These are phyloP conservation scores for Monopterus albus DNA, from an alignment of 2,113 vertebrate genomes.

Conservation along the genomic window DNA sequence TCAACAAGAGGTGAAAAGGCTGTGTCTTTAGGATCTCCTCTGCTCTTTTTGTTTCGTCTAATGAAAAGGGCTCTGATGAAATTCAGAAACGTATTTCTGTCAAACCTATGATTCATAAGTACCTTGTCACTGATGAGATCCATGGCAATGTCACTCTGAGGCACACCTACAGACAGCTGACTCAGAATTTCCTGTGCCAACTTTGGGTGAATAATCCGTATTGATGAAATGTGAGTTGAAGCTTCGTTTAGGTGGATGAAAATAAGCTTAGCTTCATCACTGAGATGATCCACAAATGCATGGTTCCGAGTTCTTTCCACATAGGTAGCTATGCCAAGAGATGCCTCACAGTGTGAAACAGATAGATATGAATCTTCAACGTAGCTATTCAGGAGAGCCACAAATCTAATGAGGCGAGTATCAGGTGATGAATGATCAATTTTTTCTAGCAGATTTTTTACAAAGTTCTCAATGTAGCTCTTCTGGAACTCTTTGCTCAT, in stretches of 20 bases:
- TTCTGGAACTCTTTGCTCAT: conserved; percentile 74
- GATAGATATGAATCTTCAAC: conserved; percentile 73
- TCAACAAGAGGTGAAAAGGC: no score
- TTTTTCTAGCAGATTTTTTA: no score
- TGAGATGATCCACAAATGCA: conserved; percentile 72
- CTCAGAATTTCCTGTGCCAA: conserved; percentile 81
- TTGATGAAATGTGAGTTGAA: no score
- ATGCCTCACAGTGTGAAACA: conserved; percentile 80
- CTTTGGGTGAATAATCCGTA: conserved; percentile 80
- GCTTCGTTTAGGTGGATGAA: conserved; percentile 77
- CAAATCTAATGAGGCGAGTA: conserved; percentile 68
- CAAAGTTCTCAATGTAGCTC: conserved; percentile 55
- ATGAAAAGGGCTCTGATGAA: conserved; percentile 80
- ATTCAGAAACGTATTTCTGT: conserved; percentile 62
- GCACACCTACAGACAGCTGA: conserved; percentile 65
- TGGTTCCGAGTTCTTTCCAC: conserved; percentile 24
- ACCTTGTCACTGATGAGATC: conserved; percentile 69
- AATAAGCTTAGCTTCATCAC: conserved; percentile 70
- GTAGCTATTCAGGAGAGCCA: conserved; percentile 79
- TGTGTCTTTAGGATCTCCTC: no score
- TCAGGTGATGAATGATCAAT: conserved; percentile 48
- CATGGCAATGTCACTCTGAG: conserved; percentile 75
- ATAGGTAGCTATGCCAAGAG: conserved; percentile 60
- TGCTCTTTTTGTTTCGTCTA: no score
- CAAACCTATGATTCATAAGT: conserved; percentile 79